Conservation (phyloP, 2,797 vertebrate species). For the Centroberyx gerrardi region DNA sequence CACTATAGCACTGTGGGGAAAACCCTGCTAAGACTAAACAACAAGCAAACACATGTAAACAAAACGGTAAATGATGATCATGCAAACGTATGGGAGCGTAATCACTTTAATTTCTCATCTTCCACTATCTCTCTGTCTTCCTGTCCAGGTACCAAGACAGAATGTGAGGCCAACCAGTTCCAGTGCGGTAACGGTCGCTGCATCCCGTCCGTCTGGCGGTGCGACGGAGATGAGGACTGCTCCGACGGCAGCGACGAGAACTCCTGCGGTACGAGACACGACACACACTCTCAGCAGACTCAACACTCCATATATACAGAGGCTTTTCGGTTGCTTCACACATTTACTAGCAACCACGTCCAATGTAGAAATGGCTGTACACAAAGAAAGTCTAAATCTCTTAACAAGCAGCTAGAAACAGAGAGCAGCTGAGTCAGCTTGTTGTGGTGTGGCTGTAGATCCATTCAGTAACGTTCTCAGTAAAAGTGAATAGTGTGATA, state of each 20-base stretch:
- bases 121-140: conserved; percentile 3
- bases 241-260: conserved; percentile 93
- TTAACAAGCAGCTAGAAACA: too few relatives aligned
- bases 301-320: background rate
- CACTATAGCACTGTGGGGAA: conserved; percentile 4
- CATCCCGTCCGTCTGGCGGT: conserved; percentile 95
- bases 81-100: background rate
- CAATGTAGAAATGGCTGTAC: too few relatives aligned
- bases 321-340: background rate
- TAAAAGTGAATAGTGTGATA: too few relatives aligned
- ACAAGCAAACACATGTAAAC: background rate
- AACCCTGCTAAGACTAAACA: background rate
- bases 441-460: background rate
- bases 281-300: background rate
- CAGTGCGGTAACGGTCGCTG: conserved; percentile 96
- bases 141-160: conserved; percentile 85
- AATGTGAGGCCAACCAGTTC: conserved; percentile 94
- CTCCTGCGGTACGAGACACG: conserved; percentile 90
- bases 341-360: background rate
- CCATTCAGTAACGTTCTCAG: too few relatives aligned
- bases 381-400: too few relatives aligned
- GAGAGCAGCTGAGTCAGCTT: too few relatives aligned
- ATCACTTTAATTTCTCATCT: background rate
- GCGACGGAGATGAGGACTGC: conserved; percentile 97
- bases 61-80: background rate